Base-by-base conservation (phyloP, 2,888 invertebrate genomes). In the Papilio elwesi region DNA sequence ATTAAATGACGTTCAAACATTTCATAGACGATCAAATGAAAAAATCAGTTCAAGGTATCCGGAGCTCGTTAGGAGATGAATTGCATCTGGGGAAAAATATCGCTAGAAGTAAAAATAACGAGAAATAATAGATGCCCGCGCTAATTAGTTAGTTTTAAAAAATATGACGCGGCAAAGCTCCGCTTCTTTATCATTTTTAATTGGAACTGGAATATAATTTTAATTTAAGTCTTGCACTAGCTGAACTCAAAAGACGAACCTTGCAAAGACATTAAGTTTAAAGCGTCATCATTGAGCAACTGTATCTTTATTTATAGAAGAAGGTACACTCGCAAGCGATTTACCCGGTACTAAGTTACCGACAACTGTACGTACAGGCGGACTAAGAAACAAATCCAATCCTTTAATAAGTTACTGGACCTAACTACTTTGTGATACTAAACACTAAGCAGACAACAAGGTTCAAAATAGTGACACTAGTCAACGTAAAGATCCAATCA, bases 141-240 rank as follows among this genome's bases (percentile, higher is more conserved):
- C 12, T 63, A 63, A 63, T 63, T 63, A 63, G 63, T 63, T 12
- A 48, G 12, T 63, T 63, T 63, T n/a, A n/a, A 47, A n/a, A 63
- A 63, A 47, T 11, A 47, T 16, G 16, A 13, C 8, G 43, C 11
- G 47, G 48, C 11, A n/a, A 10, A 8, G 63, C 16, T n/a, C 15
- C 11, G 48, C 59, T 59, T 38, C 59, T 59, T 59, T 59, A 59
- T 59, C 59, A 59, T 38, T 59, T 4, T 59, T 59, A 59, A 59
- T 59, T 59, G 38, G n/a, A 13, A 57, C 15, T 36, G 7, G 13
- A n/a, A 13, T 13, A 9, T 9, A 11, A 7, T 59, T 38, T 38
- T 38, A 59, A 13, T 38, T 57, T 38, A 16, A 38, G 26, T 57
- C 36, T 57, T 6, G n/a, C 36, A 36, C 36, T 57, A 36, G 11